phyloP scores from a whole-genome alignment of 2,113 vertebrate species.

The Muscicapa adusta region DNA sequence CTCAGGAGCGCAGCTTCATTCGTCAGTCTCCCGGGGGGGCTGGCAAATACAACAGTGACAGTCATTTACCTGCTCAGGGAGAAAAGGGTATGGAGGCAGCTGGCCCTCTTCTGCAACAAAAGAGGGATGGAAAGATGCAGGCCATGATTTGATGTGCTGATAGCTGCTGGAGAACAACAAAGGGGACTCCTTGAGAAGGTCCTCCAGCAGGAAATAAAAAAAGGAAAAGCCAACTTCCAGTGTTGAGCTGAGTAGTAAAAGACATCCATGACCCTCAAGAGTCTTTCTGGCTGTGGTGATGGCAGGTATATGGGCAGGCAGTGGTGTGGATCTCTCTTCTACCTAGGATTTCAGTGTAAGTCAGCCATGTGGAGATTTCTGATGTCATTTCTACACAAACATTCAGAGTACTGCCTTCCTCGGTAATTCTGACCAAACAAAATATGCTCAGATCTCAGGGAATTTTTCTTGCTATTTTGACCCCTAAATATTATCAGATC shows the following conservation, averaged over 20 bases:
- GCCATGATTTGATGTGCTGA: background rate
- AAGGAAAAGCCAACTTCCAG: background rate
- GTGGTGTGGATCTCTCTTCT: background rate
- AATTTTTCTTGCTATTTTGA: background rate
- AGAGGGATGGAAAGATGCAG: background rate
- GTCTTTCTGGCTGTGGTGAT: background rate
- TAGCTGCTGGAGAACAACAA: background rate
- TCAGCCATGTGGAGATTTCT: too few relatives aligned
- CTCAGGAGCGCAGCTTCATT: background rate
- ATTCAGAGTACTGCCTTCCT: background rate
- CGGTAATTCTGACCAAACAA: background rate
- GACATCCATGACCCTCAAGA: background rate
- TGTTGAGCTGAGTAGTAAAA: background rate
- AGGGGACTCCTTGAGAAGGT: background rate
- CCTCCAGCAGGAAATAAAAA: background rate
- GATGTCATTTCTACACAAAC: background rate
- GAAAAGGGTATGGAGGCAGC: background rate
- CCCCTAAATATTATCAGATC: background rate
- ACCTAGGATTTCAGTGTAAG: background rate
- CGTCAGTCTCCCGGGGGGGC: background rate
- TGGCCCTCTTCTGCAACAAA: background rate
- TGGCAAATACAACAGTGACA: background rate
- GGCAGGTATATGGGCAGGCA: background rate
- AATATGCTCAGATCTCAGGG: background rate
- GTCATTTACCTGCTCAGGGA: background rate